These are phyloP conservation scores for Tortricodes alternella DNA, from an alignment of 2,888 invertebrate species.

Conservation along the genomic window DNA sequence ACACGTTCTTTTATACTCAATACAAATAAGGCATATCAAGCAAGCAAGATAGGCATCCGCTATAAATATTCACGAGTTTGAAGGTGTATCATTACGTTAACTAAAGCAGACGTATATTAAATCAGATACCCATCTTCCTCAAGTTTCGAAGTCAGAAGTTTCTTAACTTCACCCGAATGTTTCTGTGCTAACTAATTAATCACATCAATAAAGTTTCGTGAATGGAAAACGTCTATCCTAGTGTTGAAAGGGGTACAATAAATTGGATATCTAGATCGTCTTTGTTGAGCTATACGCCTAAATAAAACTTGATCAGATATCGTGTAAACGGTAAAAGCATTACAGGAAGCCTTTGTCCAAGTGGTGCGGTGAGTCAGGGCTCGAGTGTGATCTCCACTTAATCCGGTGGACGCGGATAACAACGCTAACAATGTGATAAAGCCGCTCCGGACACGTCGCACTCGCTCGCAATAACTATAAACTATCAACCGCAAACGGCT, in stretches of 20 bases:
- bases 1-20: conserved; percentile 32
- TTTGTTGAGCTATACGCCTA: conserved; percentile 6
- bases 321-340: conserved; percentile 62
- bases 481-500: conserved; percentile 82
- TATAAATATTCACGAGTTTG: conserved; percentile 19
- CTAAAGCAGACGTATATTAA: conserved; percentile 19
- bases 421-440: conserved; percentile 81
- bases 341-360: conserved; percentile 62
- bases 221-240: not conserved
- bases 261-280: not conserved
- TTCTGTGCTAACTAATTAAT: conserved; percentile 15
- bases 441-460: conserved; percentile 73
- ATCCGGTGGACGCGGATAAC: conserved; percentile 77
- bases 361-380: conserved; percentile 42
- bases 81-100: conserved; percentile 16
- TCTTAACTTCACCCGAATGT: conserved; percentile 2
- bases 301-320: conserved; percentile 38
- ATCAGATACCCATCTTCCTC: conserved; percentile 13
- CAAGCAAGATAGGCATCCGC: conserved; percentile 21
- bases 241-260: not conserved
- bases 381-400: conserved; percentile 70
- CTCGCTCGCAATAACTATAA: conserved; percentile 81
- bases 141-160: conserved; percentile 21
- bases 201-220: conserved; percentile 17
- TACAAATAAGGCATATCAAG: conserved; percentile 11